Conservation (phyloP, 1,140 invertebrate species). For the Drosophila mojavensis region DNA sequence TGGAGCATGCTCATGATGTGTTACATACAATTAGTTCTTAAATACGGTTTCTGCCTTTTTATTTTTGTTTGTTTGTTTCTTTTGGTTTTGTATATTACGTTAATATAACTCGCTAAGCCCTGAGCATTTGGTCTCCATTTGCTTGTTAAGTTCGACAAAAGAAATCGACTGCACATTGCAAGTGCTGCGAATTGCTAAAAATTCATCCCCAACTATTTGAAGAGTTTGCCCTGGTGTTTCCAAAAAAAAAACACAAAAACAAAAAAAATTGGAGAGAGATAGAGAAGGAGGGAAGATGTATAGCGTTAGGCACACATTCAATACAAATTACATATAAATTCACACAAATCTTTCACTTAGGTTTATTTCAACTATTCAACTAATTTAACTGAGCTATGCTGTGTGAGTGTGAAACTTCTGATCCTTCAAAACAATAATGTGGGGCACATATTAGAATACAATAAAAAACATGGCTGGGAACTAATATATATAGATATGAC, state of each 20-base stretch:
- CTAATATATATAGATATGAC: conserved; percentile 23
- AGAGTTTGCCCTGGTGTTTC: conserved; percentile 4
- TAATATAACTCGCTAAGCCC: conserved; percentile 79
- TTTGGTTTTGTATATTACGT: conserved; percentile 53
- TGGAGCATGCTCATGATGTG: conserved; percentile 80
- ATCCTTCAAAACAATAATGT: conserved; percentile 16
- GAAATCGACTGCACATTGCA: conserved; percentile 47
- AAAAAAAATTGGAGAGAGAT: no score
- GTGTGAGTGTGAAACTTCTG: conserved; percentile 1
- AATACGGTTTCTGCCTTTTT: conserved; percentile 48
- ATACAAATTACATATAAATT: conserved; percentile 60
- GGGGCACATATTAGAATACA: neutral
- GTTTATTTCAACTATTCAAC: conserved; percentile 49
- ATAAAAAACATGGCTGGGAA: conserved; percentile 20
- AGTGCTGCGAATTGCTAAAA: conserved; percentile 46
- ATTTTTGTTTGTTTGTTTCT: conserved; percentile 16
- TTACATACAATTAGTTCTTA: conserved; percentile 78
- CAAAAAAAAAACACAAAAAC: conserved; percentile 22
- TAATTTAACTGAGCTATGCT: conserved; percentile 50
- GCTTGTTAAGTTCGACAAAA: conserved; percentile 77
- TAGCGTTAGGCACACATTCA: conserved; percentile 71
- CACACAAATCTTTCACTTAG: conserved; percentile 38
- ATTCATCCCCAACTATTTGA: conserved; percentile 63
- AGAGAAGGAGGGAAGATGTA: conserved; percentile 16
- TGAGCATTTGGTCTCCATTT: conserved; percentile 84